Base-by-base conservation (phyloP, 2,113 vertebrate genomes). In the Phrynosoma blainvillii region DNA sequence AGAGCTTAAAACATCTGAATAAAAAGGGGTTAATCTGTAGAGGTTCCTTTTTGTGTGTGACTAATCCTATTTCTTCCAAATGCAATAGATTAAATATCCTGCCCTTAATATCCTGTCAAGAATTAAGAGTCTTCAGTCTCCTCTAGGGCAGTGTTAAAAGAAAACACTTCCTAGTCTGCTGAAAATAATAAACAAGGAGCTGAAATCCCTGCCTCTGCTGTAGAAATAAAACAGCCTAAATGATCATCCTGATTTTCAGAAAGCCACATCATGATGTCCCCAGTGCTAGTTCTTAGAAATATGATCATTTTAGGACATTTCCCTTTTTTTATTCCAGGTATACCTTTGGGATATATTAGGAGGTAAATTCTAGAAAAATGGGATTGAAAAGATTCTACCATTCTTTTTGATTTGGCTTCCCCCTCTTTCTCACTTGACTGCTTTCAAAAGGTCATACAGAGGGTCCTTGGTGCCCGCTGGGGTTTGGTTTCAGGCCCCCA, bases 221-320 rank as follows among this genome's bases (percentile, higher is more conserved):
- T 20, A 86, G 20, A 47, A n/a, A 88, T 36, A 5, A 25, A 54
- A 11, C 4, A 9, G 54, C 12, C 30, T 14, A 77, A 32, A 82
- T 27, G 20, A 65, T 83, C 87, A 74, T 79, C 42, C n/a, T 79
- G 66, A 86, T 87, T 93, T 27, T 25, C 71, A 84, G 74, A 75
- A 86, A 54, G 16, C 87, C 71, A 75, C 30, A 13, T 20, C 70
- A n/a, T 12, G 32, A 11, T 70, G 74, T 71, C 5, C 47, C n/a
- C 30, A 9, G 5, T 54, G 23, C 16, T 1, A 62, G 87, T 93
- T 88, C 84, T 89, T 81, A 78, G 87, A 89, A 90, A 79, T 10
- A 0, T 20, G 25, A 54, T 88, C 83, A 71, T 76, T 91, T 92
- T 78, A 59, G 40, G 2, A 0, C 56, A n/a, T 86, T 16, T 77